Evolutionary conservation across 2,113 vertebrate species (phyloP), one percentile per base, ranked within the genome.

Genomic region (Neogobius melanostomus): DNA sequence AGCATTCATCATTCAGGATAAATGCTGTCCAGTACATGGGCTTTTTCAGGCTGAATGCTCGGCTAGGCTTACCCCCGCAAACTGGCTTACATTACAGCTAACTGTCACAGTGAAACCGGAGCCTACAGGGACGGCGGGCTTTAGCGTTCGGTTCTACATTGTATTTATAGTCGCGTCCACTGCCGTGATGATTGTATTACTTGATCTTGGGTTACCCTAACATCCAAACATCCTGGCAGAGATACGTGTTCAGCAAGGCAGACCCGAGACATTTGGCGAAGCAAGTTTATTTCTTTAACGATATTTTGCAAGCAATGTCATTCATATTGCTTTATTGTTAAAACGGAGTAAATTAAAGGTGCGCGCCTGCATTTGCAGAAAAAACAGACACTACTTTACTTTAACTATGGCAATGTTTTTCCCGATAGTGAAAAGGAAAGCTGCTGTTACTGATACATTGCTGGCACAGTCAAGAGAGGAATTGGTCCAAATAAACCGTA

Each of bases 161-260:
- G 68, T 84, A 78, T 80, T 66, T 85, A 84, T 76, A 76, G 82
- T 57, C 48, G 48, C 53, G 12, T 65, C n/a, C 47, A 57, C 72
- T 71, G 15, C 64, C 56, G 66, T 61, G 57, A 69, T 72, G 74
- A 82, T 85, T 36, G 28, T 36, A 36, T 36, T 36, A 36, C 28
- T 36, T 36, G 56, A 42, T 72, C 69, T 71, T 16, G 46, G 66
- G 81, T 77, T 62, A 77, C 64, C 49, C 70, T 77, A 75, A 83
- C 57, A 74, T 8, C 4, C 51, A 17, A 51, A 66, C 54, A 52
- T 64, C 47, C 52, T 48, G 57, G 79, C 69, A 54, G 51, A 80
- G 59, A 63, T 68, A 60, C 7, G 64, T 71, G 66, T 11, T 12
- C 6, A 5, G 16, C 17, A 5, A 21, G 53, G 4, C 16, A 21